phyloP scores from a whole-genome alignment of 2,797 vertebrate genomes.

The Crotalus adamanteus region DNA sequence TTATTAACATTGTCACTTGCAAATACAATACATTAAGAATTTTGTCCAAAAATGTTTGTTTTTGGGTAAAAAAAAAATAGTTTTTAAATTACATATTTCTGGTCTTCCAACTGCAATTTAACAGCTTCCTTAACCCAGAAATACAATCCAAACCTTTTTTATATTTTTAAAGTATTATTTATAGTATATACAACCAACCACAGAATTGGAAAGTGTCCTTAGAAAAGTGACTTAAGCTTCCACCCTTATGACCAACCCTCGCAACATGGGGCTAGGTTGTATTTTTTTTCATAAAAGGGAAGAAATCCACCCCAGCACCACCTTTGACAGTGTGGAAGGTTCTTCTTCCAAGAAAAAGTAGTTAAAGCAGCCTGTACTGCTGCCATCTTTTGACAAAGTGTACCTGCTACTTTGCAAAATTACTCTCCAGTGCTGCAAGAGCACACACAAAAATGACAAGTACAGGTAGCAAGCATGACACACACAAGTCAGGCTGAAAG shows the following conservation, averaged over 20 bases:
- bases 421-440: background rate
- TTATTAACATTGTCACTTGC: constrained; percentile 29
- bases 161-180: background rate
- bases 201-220: background rate
- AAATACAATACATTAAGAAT: constrained; percentile 36
- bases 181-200: constrained; percentile 25
- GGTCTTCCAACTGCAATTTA: background rate
- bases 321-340: background rate
- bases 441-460: background rate
- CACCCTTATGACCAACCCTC: background rate
- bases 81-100: constrained; percentile 26
- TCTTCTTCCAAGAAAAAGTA: background rate
- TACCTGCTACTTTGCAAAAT: background rate
- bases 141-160: background rate
- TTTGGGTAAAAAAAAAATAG: constrained; percentile 30
- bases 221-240: background rate
- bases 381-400: background rate
- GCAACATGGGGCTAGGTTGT: no score
- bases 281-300: background rate
- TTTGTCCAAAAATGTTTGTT: constrained; percentile 3
- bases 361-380: background rate
- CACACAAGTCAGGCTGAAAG: background rate
- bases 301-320: background rate
- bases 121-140: background rate
- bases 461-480: background rate